Percentiles rank a stretch among this genome's conserved stretches.
phyloP scores from a whole-genome alignment of 1,140 invertebrate species.

The Lordiphosa mommai region DNA sequence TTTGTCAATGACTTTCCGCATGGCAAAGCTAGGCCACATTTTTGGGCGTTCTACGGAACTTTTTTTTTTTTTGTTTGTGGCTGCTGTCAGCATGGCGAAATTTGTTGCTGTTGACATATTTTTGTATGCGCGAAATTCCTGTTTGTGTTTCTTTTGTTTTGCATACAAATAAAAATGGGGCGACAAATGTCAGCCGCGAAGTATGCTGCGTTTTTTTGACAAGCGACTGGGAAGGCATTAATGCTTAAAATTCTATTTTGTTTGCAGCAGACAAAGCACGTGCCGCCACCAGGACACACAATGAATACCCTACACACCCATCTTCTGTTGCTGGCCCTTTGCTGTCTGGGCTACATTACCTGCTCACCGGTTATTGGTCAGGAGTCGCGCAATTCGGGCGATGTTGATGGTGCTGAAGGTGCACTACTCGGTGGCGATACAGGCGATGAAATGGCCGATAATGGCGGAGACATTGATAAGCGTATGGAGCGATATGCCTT shows the following conservation, averaged over 20 bases:
- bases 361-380: constrained; percentile 47
- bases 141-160: constrained; percentile 36
- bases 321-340: constrained; percentile 52
- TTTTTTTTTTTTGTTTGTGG: constrained; percentile 10
- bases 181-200: constrained; percentile 26
- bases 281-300: constrained; percentile 15
- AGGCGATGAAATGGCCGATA: constrained; percentile 25
- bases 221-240: constrained; percentile 2
- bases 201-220: constrained; percentile 34
- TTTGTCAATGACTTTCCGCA: constrained; percentile 24
- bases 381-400: constrained; percentile 26
- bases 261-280: constrained; percentile 19
- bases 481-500: constrained; percentile 70
- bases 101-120: constrained; percentile 66
- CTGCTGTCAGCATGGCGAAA: constrained; percentile 47
- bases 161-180: constrained; percentile 23
- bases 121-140: constrained; percentile 42
- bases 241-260: constrained; percentile 47
- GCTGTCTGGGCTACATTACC: constrained; percentile 59
- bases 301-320: constrained; percentile 62
- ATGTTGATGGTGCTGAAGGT: constrained; percentile 11
- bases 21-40: constrained; percentile 29
- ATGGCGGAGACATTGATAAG: constrained; percentile 58
- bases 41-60: constrained; percentile 31
- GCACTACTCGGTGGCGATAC: constrained; percentile 19